Base-by-base conservation (phyloP, 2,113 vertebrate species). In the Carollia perspicillata region DNA sequence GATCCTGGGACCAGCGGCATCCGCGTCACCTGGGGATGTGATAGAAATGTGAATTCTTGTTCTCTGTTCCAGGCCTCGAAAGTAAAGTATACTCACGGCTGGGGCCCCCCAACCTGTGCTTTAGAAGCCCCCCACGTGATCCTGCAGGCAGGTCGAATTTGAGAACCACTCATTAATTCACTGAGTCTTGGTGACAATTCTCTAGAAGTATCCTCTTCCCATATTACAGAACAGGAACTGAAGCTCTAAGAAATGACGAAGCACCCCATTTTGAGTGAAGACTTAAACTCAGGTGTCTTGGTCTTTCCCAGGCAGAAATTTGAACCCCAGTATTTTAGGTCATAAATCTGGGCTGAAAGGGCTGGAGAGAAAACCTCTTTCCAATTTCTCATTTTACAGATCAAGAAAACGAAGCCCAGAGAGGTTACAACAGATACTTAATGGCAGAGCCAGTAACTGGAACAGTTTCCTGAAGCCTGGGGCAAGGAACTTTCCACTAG, bases 371-470 rank as follows among this genome's bases (percentile, higher is more conserved):
- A 92, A 94, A 92, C 42, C 6, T 49, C 37, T 65, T 55, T 60
- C 30, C 40, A 72, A 58, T 85, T 89, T 85, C 71, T 92, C 17
- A 35, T 84, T 79, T 66, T 80, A 68, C 10, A 85, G 16, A 44
- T 89, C 26, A 89, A 42, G 65, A 35, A 69, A 91, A 68, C 0
- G 9, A 89, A 74, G n/a, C 40, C 37, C 37, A 60, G 55, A 51
- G 72, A 93, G 47, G 47, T 85, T 92, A 95, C n/a, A 89, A 51
- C 55, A 42, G 72, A 51, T 60, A 30, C 22, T 85, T 85, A 66
- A 89, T 68, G 85, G 93, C 84, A 79, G 49, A 79, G 89, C 42
- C 84, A 55, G 44, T 37, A 92, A 71, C 80, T 87, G 35, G 51
- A 87, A 47, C 68, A 30, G 37, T 49, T 83, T 95, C 44, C 83